phyloP scores from a whole-genome alignment of 1,140 invertebrate genomes.

The Bombus sylvicola region DNA sequence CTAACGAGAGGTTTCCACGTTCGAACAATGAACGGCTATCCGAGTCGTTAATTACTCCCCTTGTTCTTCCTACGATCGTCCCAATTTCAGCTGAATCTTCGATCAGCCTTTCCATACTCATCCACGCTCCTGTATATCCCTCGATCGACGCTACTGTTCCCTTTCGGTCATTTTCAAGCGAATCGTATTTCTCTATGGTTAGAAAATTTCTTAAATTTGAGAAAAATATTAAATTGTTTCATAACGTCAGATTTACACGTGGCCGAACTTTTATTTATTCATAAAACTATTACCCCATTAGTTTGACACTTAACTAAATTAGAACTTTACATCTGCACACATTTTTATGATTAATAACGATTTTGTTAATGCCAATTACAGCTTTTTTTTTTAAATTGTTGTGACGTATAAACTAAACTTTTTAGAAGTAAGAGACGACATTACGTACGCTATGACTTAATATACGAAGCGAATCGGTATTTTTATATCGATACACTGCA shows the following conservation, averaged over 20 bases:
- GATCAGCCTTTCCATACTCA: not conserved
- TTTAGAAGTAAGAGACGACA: too few relatives aligned
- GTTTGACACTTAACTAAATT: not conserved
- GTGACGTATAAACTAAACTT: too few relatives aligned
- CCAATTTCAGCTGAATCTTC: constrained; percentile 35
- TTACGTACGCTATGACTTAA: too few relatives aligned
- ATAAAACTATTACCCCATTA: too few relatives aligned
- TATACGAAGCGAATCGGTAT: too few relatives aligned
- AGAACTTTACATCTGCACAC: too few relatives aligned
- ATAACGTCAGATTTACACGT: too few relatives aligned
- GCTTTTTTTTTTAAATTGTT: too few relatives aligned
- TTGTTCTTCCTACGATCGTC: constrained; percentile 30
- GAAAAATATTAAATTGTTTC: not conserved
- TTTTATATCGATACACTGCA: too few relatives aligned
- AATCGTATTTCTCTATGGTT: not conserved
- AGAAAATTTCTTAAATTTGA: not conserved
- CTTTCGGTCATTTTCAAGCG: not conserved
- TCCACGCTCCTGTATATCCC: not conserved
- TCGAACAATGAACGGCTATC: constrained; percentile 59
- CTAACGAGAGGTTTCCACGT: constrained; percentile 46
- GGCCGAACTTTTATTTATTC: too few relatives aligned
- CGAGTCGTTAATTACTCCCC: constrained; percentile 58
- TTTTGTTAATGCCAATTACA: too few relatives aligned
- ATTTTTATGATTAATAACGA: too few relatives aligned
- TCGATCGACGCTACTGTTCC: not conserved